These are phyloP conservation scores for Drymonia ruficornis DNA, from an alignment of 2,888 invertebrate species.

Conservation along the genomic window DNA sequence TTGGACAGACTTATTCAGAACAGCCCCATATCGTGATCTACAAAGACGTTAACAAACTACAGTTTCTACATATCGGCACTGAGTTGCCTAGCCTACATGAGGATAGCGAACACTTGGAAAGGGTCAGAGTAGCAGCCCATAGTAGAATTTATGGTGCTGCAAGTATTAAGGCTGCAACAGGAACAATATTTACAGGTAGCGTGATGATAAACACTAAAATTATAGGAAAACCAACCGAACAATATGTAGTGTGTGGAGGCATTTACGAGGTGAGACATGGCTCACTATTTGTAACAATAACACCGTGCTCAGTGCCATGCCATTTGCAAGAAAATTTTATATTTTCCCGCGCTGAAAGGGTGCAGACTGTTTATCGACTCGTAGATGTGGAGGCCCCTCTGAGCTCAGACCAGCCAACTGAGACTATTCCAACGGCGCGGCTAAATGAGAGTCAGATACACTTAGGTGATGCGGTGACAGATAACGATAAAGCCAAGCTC, in stretches of 20 bases:
- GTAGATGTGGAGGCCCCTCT: too few species aligned
- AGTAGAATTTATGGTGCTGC: constrained; percentile 8
- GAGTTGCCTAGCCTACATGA: constrained; percentile 6
- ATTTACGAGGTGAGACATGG: constrained; percentile 3
- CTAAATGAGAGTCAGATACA: too few species aligned
- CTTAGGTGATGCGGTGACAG: too few species aligned
- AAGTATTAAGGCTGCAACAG: constrained; percentile 6
- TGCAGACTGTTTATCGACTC: too few species aligned
- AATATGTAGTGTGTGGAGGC: constrained; percentile 5
- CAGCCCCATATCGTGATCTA: constrained; percentile 7
- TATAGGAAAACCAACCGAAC: constrained; percentile 5
- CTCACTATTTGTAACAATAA: background rate
- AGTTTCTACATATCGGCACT: background rate
- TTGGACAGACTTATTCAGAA: constrained; percentile 10
- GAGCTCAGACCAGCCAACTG: too few species aligned
- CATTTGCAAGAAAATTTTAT: too few species aligned
- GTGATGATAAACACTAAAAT: constrained; percentile 4
- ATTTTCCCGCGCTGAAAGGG: too few species aligned
- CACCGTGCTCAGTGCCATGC: background rate
- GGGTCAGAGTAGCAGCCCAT: background rate
- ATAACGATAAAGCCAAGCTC: too few species aligned
- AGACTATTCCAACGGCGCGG: too few species aligned
- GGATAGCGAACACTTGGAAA: background rate
- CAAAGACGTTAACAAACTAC: constrained; percentile 7
- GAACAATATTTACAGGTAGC: background rate